These are phyloP conservation scores for Andrena trimmerana DNA, from an alignment of 2,888 invertebrate genomes.

Conservation along the genomic window DNA sequence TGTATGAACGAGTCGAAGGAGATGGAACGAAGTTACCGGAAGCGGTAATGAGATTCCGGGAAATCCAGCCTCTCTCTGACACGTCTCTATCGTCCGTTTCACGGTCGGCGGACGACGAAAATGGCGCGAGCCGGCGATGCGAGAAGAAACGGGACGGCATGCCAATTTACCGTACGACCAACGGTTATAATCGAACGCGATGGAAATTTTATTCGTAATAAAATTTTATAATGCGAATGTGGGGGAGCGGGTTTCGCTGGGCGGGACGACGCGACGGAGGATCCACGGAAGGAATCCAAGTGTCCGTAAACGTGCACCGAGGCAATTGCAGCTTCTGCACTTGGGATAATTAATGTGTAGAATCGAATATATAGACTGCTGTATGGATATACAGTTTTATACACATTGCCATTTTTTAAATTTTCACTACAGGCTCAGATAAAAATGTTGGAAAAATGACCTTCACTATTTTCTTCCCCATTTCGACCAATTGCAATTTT, in stretches of 20 bases:
- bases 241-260: not conserved
- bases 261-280: not conserved
- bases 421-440: too few species aligned
- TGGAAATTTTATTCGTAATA: conserved; percentile 36
- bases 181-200: conserved; percentile 35
- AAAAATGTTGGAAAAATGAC: too few species aligned
- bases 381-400: too few species aligned
- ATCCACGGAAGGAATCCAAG: not conserved
- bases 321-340: not conserved
- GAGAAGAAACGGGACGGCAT: conserved; percentile 27
- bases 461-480: too few species aligned
- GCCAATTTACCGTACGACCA: conserved; percentile 26
- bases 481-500: too few species aligned
- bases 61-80: conserved; percentile 28
- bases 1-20: conserved; percentile 8
- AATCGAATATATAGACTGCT: too few species aligned
- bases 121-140: conserved; percentile 15
- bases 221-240: conserved; percentile 21
- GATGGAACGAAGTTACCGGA: conserved; percentile 31
- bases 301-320: not conserved
- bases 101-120: conserved; percentile 31
- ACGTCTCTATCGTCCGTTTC: conserved; percentile 44
- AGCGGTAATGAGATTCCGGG: conserved; percentile 41
- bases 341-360: not conserved
- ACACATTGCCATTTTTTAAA: too few species aligned